These are phyloP conservation scores for Perca fluviatilis DNA, from an alignment of 2,113 vertebrate genomes.

Conservation along the genomic window DNA sequence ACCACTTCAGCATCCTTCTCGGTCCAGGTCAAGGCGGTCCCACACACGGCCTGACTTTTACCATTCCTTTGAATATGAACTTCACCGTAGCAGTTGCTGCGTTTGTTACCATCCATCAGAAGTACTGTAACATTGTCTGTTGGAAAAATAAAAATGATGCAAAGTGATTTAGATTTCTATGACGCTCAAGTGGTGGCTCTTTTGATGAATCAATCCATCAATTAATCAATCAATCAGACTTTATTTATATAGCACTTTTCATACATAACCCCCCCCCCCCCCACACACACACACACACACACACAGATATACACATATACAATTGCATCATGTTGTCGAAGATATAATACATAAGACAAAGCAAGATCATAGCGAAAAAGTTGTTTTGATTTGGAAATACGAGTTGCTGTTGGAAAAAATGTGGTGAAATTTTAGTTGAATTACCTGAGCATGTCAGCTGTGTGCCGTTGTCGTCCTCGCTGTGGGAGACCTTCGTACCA, in stretches of 20 bases:
- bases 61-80: background rate
- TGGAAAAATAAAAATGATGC: background rate
- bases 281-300: too few relatives aligned
- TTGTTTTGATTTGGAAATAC: background rate
- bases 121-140: constrained; percentile 60
- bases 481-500: background rate
- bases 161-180: background rate
- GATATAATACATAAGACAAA: background rate
- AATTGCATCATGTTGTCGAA: background rate
- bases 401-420: background rate
- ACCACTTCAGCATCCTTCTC: fast-evolving
- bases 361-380: background rate
- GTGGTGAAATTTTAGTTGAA: background rate
- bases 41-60: background rate
- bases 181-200: too few relatives aligned
- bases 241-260: too few relatives aligned
- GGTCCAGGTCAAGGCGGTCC: fast-evolving
- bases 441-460: constrained; percentile 76
- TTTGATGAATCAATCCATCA: too few relatives aligned
- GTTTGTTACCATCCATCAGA: fast-evolving
- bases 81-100: constrained; percentile 32
- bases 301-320: too few relatives aligned
- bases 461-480: fast-evolving
- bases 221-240: too few relatives aligned
- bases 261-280: too few relatives aligned